These are phyloP conservation scores for Tromatobia lineatoria DNA, from an alignment of 2,888 invertebrate species.

Conservation along the genomic window DNA sequence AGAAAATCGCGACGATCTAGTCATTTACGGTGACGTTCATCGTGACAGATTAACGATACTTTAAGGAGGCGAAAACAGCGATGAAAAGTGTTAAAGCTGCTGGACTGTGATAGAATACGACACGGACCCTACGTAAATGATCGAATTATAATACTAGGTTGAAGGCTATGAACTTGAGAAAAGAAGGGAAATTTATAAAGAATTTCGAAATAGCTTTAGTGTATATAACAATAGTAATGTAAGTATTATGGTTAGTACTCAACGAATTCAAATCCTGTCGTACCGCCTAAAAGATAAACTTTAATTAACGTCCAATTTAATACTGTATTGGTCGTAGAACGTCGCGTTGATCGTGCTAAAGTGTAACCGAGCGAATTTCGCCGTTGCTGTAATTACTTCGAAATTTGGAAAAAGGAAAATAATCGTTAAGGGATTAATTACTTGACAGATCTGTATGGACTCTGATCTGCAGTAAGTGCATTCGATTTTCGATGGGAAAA, in stretches of 20 bases:
- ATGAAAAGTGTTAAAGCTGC: constrained; percentile 31
- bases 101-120: constrained; percentile 65
- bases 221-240: constrained; percentile 40
- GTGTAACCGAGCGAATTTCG: constrained; percentile 26
- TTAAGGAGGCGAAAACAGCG: not conserved
- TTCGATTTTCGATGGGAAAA: not conserved
- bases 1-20: constrained; percentile 7
- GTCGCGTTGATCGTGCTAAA: constrained; percentile 48
- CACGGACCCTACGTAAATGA: constrained; percentile 46
- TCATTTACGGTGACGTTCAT: constrained; percentile 16
- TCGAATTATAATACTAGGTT: constrained; percentile 34
- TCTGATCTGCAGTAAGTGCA: not conserved
- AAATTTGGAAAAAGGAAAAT: constrained; percentile 23
- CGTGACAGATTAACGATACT: not conserved
- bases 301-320: constrained; percentile 46
- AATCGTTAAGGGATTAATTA: not conserved
- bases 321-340: constrained; percentile 5
- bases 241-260: constrained; percentile 43
- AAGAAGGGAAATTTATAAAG: constrained; percentile 7
- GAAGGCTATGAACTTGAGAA: constrained; percentile 17
- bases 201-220: constrained; percentile 38
- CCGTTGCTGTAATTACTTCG: constrained; percentile 4
- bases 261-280: constrained; percentile 45
- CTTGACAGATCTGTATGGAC: not conserved
- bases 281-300: constrained; percentile 27